Percentiles rank a stretch among this genome's conserved stretches.
These are phyloP conservation scores for Proisotoma minuta DNA, from an alignment of 2,888 invertebrate species.

Conservation along the genomic window DNA sequence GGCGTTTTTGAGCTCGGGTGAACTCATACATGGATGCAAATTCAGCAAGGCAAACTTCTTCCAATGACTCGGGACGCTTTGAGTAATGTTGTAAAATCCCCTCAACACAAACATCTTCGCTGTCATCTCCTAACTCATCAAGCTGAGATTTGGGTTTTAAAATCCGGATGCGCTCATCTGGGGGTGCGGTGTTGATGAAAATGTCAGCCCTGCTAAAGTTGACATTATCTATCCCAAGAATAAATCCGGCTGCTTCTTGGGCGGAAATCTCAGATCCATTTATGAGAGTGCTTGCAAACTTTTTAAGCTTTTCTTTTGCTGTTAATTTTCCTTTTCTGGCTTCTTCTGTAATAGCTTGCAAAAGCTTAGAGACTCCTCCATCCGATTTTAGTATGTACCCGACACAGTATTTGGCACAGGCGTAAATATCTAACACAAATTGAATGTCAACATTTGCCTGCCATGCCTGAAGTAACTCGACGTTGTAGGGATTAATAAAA, in stretches of 20 bases:
- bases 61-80: slow-evolving; percentile 45
- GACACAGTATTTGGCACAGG: slow-evolving; percentile 49
- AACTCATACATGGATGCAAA: slow-evolving; percentile 39
- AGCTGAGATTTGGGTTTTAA: slow-evolving; percentile 22
- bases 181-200: slow-evolving; percentile 42
- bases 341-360: slow-evolving; percentile 45
- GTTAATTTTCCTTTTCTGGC: slow-evolving; percentile 41
- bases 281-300: slow-evolving; percentile 40
- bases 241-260: slow-evolving; percentile 46
- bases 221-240: slow-evolving; percentile 34
- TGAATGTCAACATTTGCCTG: slow-evolving; percentile 50
- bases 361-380: slow-evolving; percentile 40
- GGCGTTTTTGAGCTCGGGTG: neutral
- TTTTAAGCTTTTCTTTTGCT: slow-evolving; percentile 42
- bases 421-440: slow-evolving; percentile 49
- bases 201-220: slow-evolving; percentile 20
- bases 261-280: slow-evolving; percentile 41
- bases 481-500: slow-evolving; percentile 47
- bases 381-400: slow-evolving; percentile 44
- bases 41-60: slow-evolving; percentile 48
- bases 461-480: slow-evolving; percentile 43
- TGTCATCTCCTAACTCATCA: slow-evolving; percentile 18
- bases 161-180: slow-evolving; percentile 17
- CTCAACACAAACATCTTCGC: slow-evolving; percentile 21
- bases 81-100: slow-evolving; percentile 47